A percentile compares a stretch with the other conserved stretches of the same genome.
Evolutionary conservation across 1,140 invertebrate genomes (phyloP).

Genomic region (Drosophila parabipectinata): DNA sequence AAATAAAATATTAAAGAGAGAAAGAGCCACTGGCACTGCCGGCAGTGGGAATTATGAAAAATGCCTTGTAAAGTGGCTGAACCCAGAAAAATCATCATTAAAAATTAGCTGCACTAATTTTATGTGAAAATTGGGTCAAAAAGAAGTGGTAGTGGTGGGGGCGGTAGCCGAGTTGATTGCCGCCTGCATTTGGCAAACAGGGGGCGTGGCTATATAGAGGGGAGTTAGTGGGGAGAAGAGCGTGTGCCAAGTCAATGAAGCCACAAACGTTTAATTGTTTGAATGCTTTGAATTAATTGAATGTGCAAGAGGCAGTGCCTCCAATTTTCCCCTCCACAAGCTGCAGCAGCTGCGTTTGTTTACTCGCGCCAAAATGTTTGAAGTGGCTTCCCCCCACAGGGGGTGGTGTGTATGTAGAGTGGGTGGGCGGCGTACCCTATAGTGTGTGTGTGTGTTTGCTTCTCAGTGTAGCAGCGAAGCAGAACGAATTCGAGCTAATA

Average conservation of each 20-base stretch:
- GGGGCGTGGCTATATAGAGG: conserved; percentile 5
- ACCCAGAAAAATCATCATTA: conserved; percentile 71
- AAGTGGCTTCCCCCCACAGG: conserved; percentile 30
- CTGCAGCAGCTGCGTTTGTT: conserved; percentile 58
- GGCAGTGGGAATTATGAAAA: conserved; percentile 74
- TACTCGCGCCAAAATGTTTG: conserved; percentile 74
- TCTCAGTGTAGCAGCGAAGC: conserved; percentile 33
- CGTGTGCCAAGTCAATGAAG: conserved; percentile 75
- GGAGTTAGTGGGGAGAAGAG: conserved; percentile 1
- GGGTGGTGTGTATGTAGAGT: conserved; percentile 3
- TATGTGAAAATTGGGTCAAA: conserved; percentile 74
- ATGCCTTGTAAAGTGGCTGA: conserved; percentile 66
- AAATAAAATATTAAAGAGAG: conserved; percentile 41
- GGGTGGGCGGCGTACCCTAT: neutral
- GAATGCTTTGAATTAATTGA: conserved; percentile 82
- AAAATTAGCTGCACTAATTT: conserved; percentile 81
- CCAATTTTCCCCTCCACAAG: conserved; percentile 6
- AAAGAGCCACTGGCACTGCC: conserved; percentile 10
- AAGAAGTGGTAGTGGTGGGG: neutral
- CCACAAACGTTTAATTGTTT: conserved; percentile 75
- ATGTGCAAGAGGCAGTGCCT: conserved; percentile 55
- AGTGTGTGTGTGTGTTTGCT: conserved; percentile 15
- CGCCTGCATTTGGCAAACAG: conserved; percentile 43
- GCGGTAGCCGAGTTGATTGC: conserved; percentile 11
- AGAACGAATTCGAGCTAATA: conserved; percentile 62